Evolutionary conservation across 2,888 invertebrate genomes (phyloP).

Genomic region (Ariolimax columbianus): DNA sequence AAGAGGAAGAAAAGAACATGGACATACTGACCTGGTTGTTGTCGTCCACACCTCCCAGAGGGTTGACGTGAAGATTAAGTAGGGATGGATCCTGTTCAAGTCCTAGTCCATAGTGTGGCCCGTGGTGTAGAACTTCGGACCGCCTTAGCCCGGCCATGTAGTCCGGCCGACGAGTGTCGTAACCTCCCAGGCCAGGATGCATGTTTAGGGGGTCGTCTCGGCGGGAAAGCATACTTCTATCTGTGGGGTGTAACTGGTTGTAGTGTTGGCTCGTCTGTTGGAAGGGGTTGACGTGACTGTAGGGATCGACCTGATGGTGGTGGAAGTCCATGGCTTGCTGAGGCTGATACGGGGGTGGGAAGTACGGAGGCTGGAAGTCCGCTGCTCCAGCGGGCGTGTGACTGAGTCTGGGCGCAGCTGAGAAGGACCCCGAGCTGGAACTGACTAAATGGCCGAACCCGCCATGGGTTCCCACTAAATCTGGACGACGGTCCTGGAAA

Average conservation of each 20-base stretch:
- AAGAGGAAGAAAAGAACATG: neutral
- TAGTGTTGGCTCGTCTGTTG: constrained; percentile 81
- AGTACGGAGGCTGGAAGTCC: constrained; percentile 98
- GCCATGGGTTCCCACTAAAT: constrained; percentile 81
- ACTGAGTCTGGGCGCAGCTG: constrained; percentile 80
- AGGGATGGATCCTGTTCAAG: constrained; percentile 84
- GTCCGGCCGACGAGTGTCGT: constrained; percentile 74
- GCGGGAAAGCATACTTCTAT: constrained; percentile 68
- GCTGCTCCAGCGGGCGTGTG: constrained; percentile 82
- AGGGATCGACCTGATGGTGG: constrained; percentile 83
- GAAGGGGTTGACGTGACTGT: constrained; percentile 84
- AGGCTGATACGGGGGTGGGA: constrained; percentile 88
- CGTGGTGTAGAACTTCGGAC: constrained; percentile 82
- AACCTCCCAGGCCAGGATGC: constrained; percentile 75
- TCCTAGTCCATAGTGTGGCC: constrained; percentile 71
- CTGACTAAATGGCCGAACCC: constrained; percentile 82
- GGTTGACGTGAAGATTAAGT: constrained; percentile 86
- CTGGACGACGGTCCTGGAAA: constrained; percentile 82
- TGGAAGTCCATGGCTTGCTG: constrained; percentile 84
- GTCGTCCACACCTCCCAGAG: constrained; percentile 82
- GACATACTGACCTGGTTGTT: constrained; percentile 75
- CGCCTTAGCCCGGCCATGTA: constrained; percentile 75
- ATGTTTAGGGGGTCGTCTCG: constrained; percentile 73
- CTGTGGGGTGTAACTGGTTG: constrained; percentile 82
- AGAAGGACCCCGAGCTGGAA: constrained; percentile 68